Evolutionary conservation across 2,888 invertebrate genomes (phyloP), one percentile per base, ranked within the genome.

Genomic region (Parasteatoda lunata): DNA sequence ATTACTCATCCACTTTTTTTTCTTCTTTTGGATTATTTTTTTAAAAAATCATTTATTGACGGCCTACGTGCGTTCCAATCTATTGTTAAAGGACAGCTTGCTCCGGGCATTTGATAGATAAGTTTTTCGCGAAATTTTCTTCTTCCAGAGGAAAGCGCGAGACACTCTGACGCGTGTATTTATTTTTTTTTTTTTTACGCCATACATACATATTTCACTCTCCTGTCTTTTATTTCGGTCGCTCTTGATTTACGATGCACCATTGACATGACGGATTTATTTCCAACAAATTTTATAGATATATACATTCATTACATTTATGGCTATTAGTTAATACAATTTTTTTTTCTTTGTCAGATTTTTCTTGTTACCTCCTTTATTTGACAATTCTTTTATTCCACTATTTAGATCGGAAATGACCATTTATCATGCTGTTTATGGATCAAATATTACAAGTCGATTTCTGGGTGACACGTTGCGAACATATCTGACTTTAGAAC

Each of bases 221-320:
- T 15, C 66, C 15, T 84, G 77, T 84, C 72, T 84, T 84, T 72
- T 77, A 70, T 79, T 79, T 79, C 70, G 70, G 66, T 65, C 59
- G 70, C 59, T 4, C 68, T 79, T 84, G 84, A 84, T 84, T 84
- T 84, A 84, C 84, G 84, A 79, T 45, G 84, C 73, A 59, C n/a
- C 15, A 51, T 51, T 77, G 83, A 84, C 78, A 84, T 75, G 84
- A 84, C 75, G 78, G 84, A 84, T 84, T 84, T 78, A 79, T 76
- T 48, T 54, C 15, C 9, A 11, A 69, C 59, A 66, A 30, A 4
- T 52, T 70, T 30, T 77, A n/a, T 66, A 59, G 9, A 13, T 59
- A 59, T 59, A 59, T 59, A 59, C 59, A 59, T 59, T 59, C 59
- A 59, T 59, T 59, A 59, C 59, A 13, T 59, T 59, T 59, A 59